These are phyloP conservation scores for Limnephilus rhombicus DNA, from an alignment of 2,888 invertebrate genomes.

Conservation along the genomic window DNA sequence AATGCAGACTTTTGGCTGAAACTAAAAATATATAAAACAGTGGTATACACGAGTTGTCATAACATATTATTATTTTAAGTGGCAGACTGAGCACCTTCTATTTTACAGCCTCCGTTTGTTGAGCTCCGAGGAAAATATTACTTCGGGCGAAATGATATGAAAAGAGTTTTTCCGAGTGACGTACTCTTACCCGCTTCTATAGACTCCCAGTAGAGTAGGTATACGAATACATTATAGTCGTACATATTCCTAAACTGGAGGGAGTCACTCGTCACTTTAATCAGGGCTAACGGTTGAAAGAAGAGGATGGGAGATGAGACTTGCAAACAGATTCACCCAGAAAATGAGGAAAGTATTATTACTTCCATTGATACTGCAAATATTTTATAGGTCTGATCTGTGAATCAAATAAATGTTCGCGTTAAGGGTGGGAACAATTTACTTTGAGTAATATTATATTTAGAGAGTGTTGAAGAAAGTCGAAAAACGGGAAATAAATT, in stretches of 20 bases:
- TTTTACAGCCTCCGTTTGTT: constrained; percentile 58
- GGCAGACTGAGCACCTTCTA: constrained; percentile 60
- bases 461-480: not conserved
- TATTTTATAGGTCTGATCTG: not conserved
- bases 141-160: constrained; percentile 35
- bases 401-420: not conserved
- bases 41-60: constrained; percentile 58
- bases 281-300: constrained; percentile 31
- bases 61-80: constrained; percentile 62
- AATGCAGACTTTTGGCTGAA: not conserved
- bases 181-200: not conserved
- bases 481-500: not conserved
- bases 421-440: not conserved
- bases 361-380: not conserved
- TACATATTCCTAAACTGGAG: not conserved
- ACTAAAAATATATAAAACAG: constrained; percentile 19
- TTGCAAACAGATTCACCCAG: not conserved
- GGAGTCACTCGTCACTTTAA: constrained; percentile 51
- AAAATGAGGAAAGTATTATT: not conserved
- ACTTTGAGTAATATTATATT: not conserved
- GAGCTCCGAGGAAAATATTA: constrained; percentile 51
- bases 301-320: not conserved
- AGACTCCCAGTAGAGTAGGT: not conserved
- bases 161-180: constrained; percentile 52
- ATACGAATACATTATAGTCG: not conserved